Evolutionary conservation across 2,797 vertebrate genomes (phyloP).

Genomic region (Scolopax bukidnonensis): DNA sequence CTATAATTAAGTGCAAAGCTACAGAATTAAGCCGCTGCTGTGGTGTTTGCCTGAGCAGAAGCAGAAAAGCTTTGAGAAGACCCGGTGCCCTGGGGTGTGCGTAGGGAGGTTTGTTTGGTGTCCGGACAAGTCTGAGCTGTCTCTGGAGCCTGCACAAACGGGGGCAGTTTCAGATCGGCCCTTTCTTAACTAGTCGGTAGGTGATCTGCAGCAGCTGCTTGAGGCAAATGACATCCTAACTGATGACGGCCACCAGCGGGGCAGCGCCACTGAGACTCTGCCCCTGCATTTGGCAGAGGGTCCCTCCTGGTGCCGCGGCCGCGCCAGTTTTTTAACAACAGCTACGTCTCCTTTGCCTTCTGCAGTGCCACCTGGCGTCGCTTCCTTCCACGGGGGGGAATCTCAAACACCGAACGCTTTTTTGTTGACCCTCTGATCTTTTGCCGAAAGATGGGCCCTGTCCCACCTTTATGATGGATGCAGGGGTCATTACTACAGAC

Average conservation of each 20-base stretch:
- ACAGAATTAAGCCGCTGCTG: neutral
- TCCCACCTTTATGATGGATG: neutral
- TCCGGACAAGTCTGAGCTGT: neutral
- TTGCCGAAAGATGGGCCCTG: neutral
- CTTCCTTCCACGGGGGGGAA: neutral
- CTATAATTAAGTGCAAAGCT: neutral
- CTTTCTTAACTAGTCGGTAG: rapidly evolving
- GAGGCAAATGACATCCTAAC: rapidly evolving
- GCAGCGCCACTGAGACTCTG: neutral
- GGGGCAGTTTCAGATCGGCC: neutral
- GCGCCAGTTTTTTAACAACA: rapidly evolving
- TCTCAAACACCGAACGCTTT: rapidly evolving
- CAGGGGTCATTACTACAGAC: neutral
- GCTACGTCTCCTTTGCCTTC: neutral
- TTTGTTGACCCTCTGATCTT: rapidly evolving
- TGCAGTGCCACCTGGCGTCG: constrained; percentile 50
- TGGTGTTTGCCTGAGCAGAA: neutral
- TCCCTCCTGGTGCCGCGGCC: rapidly evolving
- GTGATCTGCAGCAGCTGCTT: rapidly evolving
- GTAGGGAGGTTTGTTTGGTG: neutral
- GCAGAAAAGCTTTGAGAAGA: neutral
- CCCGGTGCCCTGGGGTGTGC: neutral
- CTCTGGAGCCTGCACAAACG: neutral
- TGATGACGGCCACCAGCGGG: neutral
- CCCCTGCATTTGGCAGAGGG: too few relatives aligned